phyloP scores from a whole-genome alignment of 2,888 invertebrate species.

The Drosophila falleni region DNA sequence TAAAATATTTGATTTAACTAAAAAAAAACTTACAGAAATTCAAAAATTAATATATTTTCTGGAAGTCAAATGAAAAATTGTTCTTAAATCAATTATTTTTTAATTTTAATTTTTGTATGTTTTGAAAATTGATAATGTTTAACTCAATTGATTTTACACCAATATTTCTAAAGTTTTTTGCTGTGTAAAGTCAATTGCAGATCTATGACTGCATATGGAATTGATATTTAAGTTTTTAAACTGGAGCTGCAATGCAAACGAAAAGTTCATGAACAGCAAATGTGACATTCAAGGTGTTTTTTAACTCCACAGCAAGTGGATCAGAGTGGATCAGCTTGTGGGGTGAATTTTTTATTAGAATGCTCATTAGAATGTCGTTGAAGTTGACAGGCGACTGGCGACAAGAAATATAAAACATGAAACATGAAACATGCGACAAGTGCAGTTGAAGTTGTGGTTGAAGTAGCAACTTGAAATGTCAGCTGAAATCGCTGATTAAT shows the following conservation, averaged over 20 bases:
- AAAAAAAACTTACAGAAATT: too few species aligned
- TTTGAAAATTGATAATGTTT: too few species aligned
- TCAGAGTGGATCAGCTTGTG: constrained; percentile 14
- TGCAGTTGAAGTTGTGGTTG: constrained; percentile 44
- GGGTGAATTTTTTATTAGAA: constrained; percentile 5
- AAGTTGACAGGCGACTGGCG: constrained; percentile 52
- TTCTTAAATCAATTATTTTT: too few species aligned
- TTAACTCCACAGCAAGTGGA: constrained; percentile 49
- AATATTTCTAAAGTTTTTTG: too few species aligned
- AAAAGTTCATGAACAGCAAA: constrained; percentile 69
- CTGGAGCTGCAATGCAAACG: constrained; percentile 38
- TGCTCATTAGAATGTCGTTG: constrained; percentile 50
- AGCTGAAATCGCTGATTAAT: constrained; percentile 35
- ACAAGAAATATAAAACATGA: too few species aligned
- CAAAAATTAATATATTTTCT: too few species aligned
- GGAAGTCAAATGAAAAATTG: too few species aligned
- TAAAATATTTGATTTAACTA: too few species aligned
- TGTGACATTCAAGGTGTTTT: constrained; percentile 49
- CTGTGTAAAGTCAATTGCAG: constrained; percentile 11
- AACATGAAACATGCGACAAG: constrained; percentile 28
- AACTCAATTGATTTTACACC: too few species aligned
- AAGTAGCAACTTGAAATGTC: constrained; percentile 45
- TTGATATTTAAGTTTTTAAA: constrained; percentile 65
- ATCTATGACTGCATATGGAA: constrained; percentile 39
- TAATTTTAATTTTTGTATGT: too few species aligned